Evolutionary conservation across 2,797 vertebrate genomes (phyloP).

Genomic region (Rhinogobio ventralis): DNA sequence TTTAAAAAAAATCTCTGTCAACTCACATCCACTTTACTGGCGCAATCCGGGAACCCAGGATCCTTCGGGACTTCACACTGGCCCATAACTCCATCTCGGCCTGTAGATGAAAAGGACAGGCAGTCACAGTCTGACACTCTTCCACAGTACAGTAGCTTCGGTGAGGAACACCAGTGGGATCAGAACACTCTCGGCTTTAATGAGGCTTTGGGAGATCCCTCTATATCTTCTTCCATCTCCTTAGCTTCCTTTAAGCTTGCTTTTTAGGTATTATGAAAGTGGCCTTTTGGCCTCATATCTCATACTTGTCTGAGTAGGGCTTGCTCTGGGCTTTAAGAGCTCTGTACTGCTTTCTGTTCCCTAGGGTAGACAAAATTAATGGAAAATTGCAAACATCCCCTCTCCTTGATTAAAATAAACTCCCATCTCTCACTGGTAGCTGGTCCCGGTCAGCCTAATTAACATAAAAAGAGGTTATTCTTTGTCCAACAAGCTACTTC

Average conservation of each 20-base stretch:
- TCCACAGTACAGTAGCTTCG: neutral
- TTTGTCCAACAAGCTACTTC: slow-evolving; percentile 63
- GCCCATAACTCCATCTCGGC: slow-evolving; percentile 81
- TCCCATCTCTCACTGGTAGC: slow-evolving; percentile 55
- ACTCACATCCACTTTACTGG: slow-evolving; percentile 94
- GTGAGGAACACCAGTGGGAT: neutral
- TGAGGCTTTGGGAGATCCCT: slow-evolving; percentile 6
- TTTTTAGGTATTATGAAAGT: slow-evolving; percentile 48
- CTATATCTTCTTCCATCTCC: slow-evolving; percentile 18
- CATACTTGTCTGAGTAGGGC: slow-evolving; percentile 46
- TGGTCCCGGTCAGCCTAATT: slow-evolving; percentile 69
- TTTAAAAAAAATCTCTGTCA: slow-evolving; percentile 24
- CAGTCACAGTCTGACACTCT: slow-evolving; percentile 33
- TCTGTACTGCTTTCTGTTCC: slow-evolving; percentile 56
- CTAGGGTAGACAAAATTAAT: slow-evolving; percentile 47
- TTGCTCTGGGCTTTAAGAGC: slow-evolving; percentile 53
- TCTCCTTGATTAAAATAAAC: slow-evolving; percentile 70
- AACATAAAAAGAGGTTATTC: slow-evolving; percentile 61
- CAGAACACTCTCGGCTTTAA: slow-evolving; percentile 28
- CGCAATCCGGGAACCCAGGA: slow-evolving; percentile 90
- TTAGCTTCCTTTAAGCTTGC: slow-evolving; percentile 29
- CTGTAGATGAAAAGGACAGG: slow-evolving; percentile 69
- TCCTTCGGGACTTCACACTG: slow-evolving; percentile 93
- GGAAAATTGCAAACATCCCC: slow-evolving; percentile 63
- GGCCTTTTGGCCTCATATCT: slow-evolving; percentile 46